Evolutionary conservation across 2,888 invertebrate genomes (phyloP).

Genomic region (Siphonodentalium dalli): DNA sequence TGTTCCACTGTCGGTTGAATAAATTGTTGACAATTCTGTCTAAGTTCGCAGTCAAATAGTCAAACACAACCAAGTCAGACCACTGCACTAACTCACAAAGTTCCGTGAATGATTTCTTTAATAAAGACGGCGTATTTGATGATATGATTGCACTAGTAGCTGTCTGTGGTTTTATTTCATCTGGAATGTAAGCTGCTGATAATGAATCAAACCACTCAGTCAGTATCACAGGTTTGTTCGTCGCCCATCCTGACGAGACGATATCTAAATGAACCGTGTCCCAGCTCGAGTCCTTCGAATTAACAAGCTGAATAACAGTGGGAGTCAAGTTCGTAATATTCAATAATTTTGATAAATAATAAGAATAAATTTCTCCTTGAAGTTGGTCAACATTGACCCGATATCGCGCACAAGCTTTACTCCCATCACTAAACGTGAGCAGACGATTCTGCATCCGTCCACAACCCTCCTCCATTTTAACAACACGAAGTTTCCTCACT

Average conservation of each 20-base stretch:
- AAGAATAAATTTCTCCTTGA: constrained; percentile 88
- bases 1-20: constrained; percentile 89
- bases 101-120: too few relatives aligned
- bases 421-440: constrained; percentile 79
- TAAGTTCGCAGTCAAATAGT: constrained; percentile 86
- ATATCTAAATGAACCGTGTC: constrained; percentile 70
- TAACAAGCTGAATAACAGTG: constrained; percentile 75
- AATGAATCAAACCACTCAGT: constrained; percentile 73
- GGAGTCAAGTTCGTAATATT: constrained; percentile 77
- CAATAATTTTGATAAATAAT: constrained; percentile 80
- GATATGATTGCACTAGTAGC: too few relatives aligned
- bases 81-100: constrained; percentile 74
- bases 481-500: constrained; percentile 67
- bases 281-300: constrained; percentile 64
- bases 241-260: constrained; percentile 80
- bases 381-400: constrained; percentile 89
- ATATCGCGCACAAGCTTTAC: constrained; percentile 82
- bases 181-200: constrained; percentile 80
- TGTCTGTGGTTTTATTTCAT: too few relatives aligned
- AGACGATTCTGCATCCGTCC: constrained; percentile 88
- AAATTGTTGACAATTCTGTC: constrained; percentile 88
- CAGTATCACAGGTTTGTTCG: constrained; percentile 79
- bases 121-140: too few relatives aligned
- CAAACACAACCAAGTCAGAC: constrained; percentile 88
- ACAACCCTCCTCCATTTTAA: constrained; percentile 80